Base-by-base conservation (phyloP, 1,140 invertebrate genomes). In the Philopotamus ludificatus region DNA sequence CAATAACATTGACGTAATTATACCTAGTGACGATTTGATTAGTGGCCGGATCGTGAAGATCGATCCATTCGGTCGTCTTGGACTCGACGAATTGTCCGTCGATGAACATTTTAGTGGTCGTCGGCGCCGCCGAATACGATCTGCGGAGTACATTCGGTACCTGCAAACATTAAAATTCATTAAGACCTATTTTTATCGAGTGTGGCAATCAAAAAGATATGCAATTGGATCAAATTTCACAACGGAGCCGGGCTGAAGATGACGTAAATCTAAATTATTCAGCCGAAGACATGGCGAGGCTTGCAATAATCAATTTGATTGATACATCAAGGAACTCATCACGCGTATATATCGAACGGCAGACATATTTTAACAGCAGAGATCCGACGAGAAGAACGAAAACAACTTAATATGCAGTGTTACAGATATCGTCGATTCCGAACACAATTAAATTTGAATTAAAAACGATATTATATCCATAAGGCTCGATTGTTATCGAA, bases 31-130 rank as follows among this genome's bases (percentile, higher is more conserved):
- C 84, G 65, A 96, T 84, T 77, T 93, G 84, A 81, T 95, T 94
- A 25, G 91, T 95, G 3, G 92, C 93, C 66, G 96, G 97, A 80
- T 99, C 92, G 68, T 94, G 91, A 0, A 99, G 83, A 74, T 99
- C 94, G 72, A 97, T 92, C 89, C 94, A 98, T 72, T 97, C 89
- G 10, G 79, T 88, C 1, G 94, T 86, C 78, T 96, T 92, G 0
- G 96, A 98, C 61, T 98, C 95, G 0, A 97, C 84, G 81, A 94
- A 95, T 80, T 97, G 88, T 63, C 95, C 95, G 86, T 98, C 87
- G 67, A 99, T 95, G 76, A 93, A 98, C 59, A 97, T 84, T 81
- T 98, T 98, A 10, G 93, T 94, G 9, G 87, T 87, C 1, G 88
- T 85, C 22, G 79, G 80, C 39, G 81, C 76, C 58, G 73, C 79